Evolutionary conservation across 2,113 vertebrate genomes (phyloP).

Genomic region (Empidonax traillii): DNA sequence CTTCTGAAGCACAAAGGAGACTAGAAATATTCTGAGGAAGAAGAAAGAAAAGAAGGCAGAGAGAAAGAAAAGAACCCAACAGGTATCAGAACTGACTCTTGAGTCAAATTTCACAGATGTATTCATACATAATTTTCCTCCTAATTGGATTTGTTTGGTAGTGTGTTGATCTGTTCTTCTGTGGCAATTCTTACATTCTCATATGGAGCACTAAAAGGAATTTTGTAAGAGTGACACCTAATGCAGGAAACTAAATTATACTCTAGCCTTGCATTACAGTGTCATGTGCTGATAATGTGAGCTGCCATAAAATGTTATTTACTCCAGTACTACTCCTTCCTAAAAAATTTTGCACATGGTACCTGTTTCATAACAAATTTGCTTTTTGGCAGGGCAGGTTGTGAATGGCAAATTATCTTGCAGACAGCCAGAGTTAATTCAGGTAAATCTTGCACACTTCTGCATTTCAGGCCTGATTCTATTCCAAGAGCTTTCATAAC

Average conservation of each 20-base stretch:
- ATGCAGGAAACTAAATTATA: background rate
- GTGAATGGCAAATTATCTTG: background rate
- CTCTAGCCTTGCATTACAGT: background rate
- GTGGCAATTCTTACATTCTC: background rate
- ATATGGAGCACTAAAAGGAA: background rate
- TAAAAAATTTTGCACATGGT: background rate
- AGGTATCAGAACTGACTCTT: background rate
- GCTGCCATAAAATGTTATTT: background rate
- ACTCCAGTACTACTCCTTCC: background rate
- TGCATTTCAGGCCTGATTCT: background rate
- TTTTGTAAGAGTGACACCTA: background rate
- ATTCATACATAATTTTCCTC: background rate
- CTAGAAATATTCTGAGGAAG: background rate
- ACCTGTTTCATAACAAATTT: background rate
- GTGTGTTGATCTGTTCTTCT: background rate
- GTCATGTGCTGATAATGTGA: background rate
- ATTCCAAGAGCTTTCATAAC: background rate
- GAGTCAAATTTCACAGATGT: background rate
- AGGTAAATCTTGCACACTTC: background rate
- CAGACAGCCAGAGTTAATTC: background rate
- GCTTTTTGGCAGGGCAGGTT: background rate
- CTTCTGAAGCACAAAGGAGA: background rate
- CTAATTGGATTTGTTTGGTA: background rate
- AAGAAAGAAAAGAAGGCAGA: rapidly evolving
- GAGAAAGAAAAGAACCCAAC: rapidly evolving